A percentile compares a stretch with the other conserved stretches of the same genome.
phyloP scores from a whole-genome alignment of 2,888 invertebrate species.

The Zaprionus lineosus region DNA sequence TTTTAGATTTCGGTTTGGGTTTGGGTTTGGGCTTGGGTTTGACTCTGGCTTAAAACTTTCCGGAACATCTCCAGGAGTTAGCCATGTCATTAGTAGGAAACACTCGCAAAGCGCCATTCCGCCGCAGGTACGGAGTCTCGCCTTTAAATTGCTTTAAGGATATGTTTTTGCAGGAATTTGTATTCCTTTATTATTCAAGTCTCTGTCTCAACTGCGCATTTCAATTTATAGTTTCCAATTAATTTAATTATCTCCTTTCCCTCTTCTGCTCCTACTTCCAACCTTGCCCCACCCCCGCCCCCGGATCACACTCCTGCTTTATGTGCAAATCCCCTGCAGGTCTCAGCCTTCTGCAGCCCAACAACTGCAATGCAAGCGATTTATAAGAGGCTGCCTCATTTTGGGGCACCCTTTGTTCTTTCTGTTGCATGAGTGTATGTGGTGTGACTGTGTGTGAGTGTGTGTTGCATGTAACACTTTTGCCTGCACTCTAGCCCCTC shows the following conservation, averaged over 20 bases:
- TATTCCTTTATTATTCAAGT: no score
- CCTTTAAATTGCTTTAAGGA: background rate
- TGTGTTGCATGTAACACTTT: constrained; percentile 62
- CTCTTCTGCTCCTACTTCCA: no score
- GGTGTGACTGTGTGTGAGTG: constrained; percentile 8
- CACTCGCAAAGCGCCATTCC: no score
- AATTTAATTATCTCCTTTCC: no score
- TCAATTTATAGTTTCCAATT: no score
- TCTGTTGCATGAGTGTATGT: no score
- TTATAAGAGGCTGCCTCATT: constrained; percentile 24
- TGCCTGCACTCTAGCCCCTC: constrained; percentile 7
- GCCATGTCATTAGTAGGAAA: constrained; percentile 13
- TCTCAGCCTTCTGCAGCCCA: constrained; percentile 33
- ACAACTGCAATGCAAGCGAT: constrained; percentile 48
- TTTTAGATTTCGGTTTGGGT: constrained; percentile 7
- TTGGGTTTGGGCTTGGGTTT: background rate
- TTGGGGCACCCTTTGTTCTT: constrained; percentile 29
- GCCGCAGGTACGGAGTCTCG: background rate
- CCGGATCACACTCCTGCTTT: background rate
- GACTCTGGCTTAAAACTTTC: no score
- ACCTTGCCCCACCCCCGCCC: no score
- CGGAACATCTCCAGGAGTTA: constrained; percentile 40
- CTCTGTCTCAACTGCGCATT: no score
- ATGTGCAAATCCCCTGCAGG: background rate
- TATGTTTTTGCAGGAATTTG: background rate